phyloP scores from a whole-genome alignment of 2,113 vertebrate genomes.

The Ceratotherium simum region DNA sequence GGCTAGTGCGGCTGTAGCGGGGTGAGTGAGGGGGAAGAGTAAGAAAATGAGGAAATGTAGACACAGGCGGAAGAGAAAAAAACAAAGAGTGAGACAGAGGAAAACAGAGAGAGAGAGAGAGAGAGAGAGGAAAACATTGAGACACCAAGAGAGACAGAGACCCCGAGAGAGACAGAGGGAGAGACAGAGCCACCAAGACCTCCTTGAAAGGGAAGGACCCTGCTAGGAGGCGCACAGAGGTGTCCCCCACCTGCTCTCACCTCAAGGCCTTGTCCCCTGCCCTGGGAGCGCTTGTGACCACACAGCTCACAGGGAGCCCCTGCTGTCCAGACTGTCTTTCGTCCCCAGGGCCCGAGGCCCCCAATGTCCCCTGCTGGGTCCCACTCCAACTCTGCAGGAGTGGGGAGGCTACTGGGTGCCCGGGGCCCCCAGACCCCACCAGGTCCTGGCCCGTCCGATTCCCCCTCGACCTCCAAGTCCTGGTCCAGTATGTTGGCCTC shows the following conservation, averaged over 20 bases:
- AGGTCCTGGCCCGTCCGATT: slow-evolving; percentile 58
- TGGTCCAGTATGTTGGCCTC: slow-evolving; percentile 58
- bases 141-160: neutral
- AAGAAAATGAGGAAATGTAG: neutral
- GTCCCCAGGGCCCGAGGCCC: slow-evolving; percentile 85
- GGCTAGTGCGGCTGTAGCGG: neutral
- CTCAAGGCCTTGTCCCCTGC: slow-evolving; percentile 43
- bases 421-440: slow-evolving; percentile 55
- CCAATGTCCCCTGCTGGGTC: slow-evolving; percentile 93
- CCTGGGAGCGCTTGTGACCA: slow-evolving; percentile 53
- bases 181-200: neutral
- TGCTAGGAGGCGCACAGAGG: neutral
- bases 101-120: neutral
- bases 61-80: neutral
- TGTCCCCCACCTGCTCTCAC: slow-evolving; percentile 32
- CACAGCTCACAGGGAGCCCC: slow-evolving; percentile 72
- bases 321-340: slow-evolving; percentile 70
- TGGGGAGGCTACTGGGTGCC: slow-evolving; percentile 23
- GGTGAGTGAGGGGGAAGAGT: neutral
- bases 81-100: neutral
- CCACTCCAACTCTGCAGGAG: slow-evolving; percentile 91
- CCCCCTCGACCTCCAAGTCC: slow-evolving; percentile 64
- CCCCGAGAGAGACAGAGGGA: neutral
- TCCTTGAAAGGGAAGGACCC: neutral
- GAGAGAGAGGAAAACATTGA: neutral